These are phyloP conservation scores for Pseudochromis fuscus DNA, from an alignment of 2,797 vertebrate species.

Conservation along the genomic window DNA sequence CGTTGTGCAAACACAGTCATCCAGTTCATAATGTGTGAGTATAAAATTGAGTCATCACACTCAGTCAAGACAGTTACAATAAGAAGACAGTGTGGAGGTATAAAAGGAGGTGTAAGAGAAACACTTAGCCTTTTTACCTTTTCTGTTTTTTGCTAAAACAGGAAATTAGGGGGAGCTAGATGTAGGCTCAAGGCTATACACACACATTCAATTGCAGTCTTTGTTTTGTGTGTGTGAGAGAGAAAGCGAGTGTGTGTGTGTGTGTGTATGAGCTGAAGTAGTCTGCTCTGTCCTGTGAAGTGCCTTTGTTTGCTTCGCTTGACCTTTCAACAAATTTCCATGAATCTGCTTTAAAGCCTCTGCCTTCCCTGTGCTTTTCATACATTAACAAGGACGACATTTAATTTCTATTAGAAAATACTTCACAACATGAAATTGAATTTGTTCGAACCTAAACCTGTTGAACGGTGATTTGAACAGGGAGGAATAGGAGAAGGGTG, in stretches of 20 bases:
- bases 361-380: not conserved
- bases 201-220: constrained; percentile 61
- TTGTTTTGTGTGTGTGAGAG: constrained; percentile 43
- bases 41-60: constrained; percentile 28
- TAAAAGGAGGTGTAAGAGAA: constrained; percentile 32
- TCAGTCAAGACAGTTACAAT: constrained; percentile 28
- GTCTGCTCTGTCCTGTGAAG: constrained; percentile 48
- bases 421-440: not conserved
- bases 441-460: constrained; percentile 23
- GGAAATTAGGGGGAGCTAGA: constrained; percentile 66
- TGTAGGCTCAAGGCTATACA: constrained; percentile 49
- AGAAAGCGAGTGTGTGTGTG: constrained; percentile 12
- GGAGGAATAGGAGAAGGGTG: constrained; percentile 27
- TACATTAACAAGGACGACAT: not conserved
- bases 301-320: constrained; percentile 50
- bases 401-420: not conserved
- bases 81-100: constrained; percentile 15
- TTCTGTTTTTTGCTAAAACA: constrained; percentile 55
- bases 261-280: constrained; percentile 19
- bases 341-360: constrained; percentile 11
- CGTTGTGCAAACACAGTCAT: constrained; percentile 2
- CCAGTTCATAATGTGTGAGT: not conserved
- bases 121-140: too few species aligned
- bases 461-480: constrained; percentile 43
- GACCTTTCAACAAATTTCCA: constrained; percentile 56